Conservation (phyloP, 1,140 invertebrate genomes). For the Heterodera carotae region DNA sequence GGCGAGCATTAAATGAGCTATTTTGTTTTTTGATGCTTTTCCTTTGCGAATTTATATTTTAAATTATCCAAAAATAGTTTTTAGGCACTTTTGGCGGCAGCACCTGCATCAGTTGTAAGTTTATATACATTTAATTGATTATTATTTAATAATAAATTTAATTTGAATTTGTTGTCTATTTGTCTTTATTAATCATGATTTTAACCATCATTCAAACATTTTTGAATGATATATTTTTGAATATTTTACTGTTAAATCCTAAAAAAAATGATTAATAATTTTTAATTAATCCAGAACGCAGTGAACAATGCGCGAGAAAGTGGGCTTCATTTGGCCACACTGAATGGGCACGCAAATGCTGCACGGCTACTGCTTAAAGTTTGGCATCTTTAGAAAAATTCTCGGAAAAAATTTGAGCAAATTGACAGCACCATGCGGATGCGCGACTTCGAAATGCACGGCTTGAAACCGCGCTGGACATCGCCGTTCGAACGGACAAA, state of each 20-base stretch:
- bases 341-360: conserved; percentile 88
- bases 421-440: conserved; percentile 78
- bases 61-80: conserved; percentile 70
- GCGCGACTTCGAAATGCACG: conserved; percentile 83
- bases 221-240: background rate
- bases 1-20: conserved; percentile 79
- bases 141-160: no score
- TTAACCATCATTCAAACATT: no score
- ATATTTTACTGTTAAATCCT: conserved; percentile 1
- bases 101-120: conserved; percentile 32
- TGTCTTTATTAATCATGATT: no score
- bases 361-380: conserved; percentile 78
- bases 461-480: conserved; percentile 86
- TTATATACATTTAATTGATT: no score
- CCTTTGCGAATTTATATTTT: conserved; percentile 75
- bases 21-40: conserved; percentile 74
- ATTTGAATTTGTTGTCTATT: no score
- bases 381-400: conserved; percentile 11
- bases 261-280: no score
- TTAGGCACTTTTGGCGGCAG: conserved; percentile 50
- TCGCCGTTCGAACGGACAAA: conserved; percentile 83
- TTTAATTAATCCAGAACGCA: conserved; percentile 54
- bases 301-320: conserved; percentile 91
- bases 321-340: conserved; percentile 86
- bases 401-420: conserved; percentile 15